Evolutionary conservation across 2,888 invertebrate genomes (phyloP), one percentile per base, ranked within the genome.

Genomic region (Aporophyla lueneburgensis): DNA sequence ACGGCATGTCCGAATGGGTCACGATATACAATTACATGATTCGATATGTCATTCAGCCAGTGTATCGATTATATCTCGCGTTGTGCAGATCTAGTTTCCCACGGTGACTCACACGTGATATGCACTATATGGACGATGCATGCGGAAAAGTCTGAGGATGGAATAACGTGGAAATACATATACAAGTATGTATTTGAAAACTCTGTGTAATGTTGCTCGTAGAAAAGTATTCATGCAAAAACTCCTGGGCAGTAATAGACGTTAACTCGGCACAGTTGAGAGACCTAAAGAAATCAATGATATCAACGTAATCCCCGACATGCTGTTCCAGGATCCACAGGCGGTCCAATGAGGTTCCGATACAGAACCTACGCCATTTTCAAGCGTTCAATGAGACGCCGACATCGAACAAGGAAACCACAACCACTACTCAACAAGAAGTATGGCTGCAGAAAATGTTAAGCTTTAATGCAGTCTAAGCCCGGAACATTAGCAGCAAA

Each of bases 31-130:
- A 88, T 92, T 90, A 90, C 91, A 89, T 86, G 88, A 91, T 89
- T 91, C 88, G 90, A 92, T 92, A 93, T 91, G 91, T 90, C 92
- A 90, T 91, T 90, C 90, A 89, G 84, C 74, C 85, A 76, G 84
- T 87, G 89, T 92, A 89, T 89, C 89, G 89, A 91, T 91, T 90
- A 88, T 89, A 89, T 90, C 92, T 91, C 84, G 79, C 81, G 85
- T 86, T 86, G 88, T 86, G 81, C 84, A 89, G 87, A 90, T 92
- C 88, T 89, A 88, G 89, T 91, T 91, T 90, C 92, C 89, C 89
- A 91, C 91, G 89, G 89, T 91, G 89, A 90, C 71, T 89, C 91
- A 85, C 62, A 51, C 73, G 71, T 80, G 73, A 80, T 83, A 70
- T 73, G 71, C 75, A 71, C 65, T 70, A 49, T 78, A 79, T 71